Percentiles rank a stretch among this genome's conserved stretches.
These are phyloP conservation scores for Steromphala cineraria DNA, from an alignment of 2,888 invertebrate genomes.

Conservation along the genomic window DNA sequence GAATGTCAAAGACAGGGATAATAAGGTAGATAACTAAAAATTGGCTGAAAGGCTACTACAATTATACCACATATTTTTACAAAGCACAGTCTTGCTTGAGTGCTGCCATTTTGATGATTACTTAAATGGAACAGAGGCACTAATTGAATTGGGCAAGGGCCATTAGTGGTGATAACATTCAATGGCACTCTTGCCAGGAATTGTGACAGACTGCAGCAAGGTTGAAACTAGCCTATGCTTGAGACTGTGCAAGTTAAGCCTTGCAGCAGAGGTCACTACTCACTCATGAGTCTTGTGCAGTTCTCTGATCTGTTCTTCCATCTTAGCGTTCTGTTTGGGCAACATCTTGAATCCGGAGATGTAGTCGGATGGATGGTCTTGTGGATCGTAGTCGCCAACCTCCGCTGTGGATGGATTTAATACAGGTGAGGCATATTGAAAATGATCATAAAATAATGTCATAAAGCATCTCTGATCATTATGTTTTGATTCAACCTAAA, in stretches of 20 bases:
- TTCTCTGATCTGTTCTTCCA: conserved; percentile 95
- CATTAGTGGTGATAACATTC: too few relatives aligned
- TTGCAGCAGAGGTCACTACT: conserved; percentile 20
- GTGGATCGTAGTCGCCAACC: conserved; percentile 93
- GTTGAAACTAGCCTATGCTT: too few relatives aligned
- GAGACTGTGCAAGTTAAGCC: background rate
- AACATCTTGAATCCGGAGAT: conserved; percentile 93
- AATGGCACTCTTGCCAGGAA: too few relatives aligned
- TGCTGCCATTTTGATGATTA: too few relatives aligned
- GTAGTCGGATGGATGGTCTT: conserved; percentile 89
- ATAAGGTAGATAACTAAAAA: too few relatives aligned
- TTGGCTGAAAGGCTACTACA: too few relatives aligned
- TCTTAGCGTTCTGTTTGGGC: conserved; percentile 91
- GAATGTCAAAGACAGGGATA: too few relatives aligned
- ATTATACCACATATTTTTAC: too few relatives aligned
- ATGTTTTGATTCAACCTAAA: background rate
- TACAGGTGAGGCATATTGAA: background rate
- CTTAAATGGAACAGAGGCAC: too few relatives aligned
- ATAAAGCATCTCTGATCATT: background rate
- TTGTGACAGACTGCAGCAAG: too few relatives aligned
- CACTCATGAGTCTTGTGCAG: conserved; percentile 88
- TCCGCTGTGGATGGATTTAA: conserved; percentile 83
- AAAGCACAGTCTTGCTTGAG: too few relatives aligned
- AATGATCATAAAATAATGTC: background rate
- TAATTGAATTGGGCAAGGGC: too few relatives aligned